A percentile compares a stretch with the other conserved stretches of the same genome.
phyloP scores from a whole-genome alignment of 2,888 invertebrate genomes.

The Lithophane ornitopus region DNA sequence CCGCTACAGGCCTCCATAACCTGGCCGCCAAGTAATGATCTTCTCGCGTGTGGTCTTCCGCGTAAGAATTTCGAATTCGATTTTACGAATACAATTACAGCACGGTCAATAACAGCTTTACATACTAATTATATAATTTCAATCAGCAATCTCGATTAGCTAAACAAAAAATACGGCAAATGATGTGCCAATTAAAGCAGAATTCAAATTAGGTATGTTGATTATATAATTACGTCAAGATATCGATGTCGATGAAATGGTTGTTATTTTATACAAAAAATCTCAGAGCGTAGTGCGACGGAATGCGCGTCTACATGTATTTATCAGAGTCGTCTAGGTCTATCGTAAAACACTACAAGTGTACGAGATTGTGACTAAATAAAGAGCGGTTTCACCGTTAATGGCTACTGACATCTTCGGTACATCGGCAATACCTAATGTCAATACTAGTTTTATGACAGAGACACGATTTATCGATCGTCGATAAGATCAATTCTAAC shows the following conservation, averaged over 20 bases:
- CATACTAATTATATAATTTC: constrained; percentile 79
- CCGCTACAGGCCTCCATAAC: constrained; percentile 69
- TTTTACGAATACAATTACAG: constrained; percentile 75
- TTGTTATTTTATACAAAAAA: constrained; percentile 72
- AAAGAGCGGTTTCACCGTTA: constrained; percentile 84
- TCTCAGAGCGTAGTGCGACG: constrained; percentile 61
- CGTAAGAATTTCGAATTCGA: constrained; percentile 74
- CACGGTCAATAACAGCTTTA: constrained; percentile 72
- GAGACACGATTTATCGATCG: constrained; percentile 71
- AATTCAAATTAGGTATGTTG: constrained; percentile 76
- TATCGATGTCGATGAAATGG: constrained; percentile 76
- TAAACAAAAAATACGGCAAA: constrained; percentile 73
- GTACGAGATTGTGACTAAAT: constrained; percentile 81
- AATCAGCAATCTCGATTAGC: constrained; percentile 71
- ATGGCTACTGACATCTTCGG: constrained; percentile 83
- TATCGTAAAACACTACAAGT: constrained; percentile 76
- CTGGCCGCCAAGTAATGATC: constrained; percentile 77
- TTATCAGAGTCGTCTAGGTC: constrained; percentile 72
- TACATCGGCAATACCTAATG: constrained; percentile 76
- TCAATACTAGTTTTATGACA: constrained; percentile 75
- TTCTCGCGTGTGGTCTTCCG: constrained; percentile 83
- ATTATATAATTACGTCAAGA: constrained; percentile 74
- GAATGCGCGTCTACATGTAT: constrained; percentile 72
- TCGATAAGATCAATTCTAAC: constrained; percentile 66
- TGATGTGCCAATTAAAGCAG: constrained; percentile 76